phyloP scores from a whole-genome alignment of 2,113 vertebrate species.

The Crotalus helleri region DNA sequence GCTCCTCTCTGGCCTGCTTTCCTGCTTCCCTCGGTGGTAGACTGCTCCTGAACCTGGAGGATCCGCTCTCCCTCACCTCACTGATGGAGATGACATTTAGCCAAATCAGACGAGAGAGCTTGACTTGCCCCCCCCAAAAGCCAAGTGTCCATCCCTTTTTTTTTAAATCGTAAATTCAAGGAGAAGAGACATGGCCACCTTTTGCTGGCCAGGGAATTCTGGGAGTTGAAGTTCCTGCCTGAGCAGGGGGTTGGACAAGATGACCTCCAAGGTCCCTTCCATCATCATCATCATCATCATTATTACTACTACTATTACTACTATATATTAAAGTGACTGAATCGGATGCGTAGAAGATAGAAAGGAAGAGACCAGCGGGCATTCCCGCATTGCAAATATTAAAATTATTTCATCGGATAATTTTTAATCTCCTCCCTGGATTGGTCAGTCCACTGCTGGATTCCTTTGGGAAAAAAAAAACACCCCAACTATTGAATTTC shows the following conservation, averaged over 20 bases:
- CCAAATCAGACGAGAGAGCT: neutral
- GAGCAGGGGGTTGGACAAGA: too few species aligned
- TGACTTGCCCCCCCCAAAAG: neutral
- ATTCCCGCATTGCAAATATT: neutral
- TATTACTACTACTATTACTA: too few species aligned
- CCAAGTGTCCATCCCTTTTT: neutral
- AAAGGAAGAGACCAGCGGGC: too few species aligned
- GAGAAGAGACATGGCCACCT: neutral
- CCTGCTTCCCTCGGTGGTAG: neutral
- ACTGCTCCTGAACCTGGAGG: neutral
- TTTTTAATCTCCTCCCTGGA: neutral
- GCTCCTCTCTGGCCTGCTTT: neutral
- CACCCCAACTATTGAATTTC: neutral
- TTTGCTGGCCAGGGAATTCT: neutral
- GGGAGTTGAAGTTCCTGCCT: neutral
- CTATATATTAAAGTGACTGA: neutral
- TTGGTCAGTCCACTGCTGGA: neutral
- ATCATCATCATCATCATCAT: too few species aligned
- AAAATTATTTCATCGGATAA: neutral
- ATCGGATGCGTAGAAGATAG: neutral
- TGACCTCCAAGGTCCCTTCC: too few species aligned
- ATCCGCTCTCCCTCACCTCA: neutral
- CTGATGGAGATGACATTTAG: neutral
- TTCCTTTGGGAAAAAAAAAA: neutral
- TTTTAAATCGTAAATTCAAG: neutral